Percentiles rank a stretch among this genome's conserved stretches.
phyloP scores from a whole-genome alignment of 2,888 invertebrate genomes.

The Rambutsinella grinnellia region DNA sequence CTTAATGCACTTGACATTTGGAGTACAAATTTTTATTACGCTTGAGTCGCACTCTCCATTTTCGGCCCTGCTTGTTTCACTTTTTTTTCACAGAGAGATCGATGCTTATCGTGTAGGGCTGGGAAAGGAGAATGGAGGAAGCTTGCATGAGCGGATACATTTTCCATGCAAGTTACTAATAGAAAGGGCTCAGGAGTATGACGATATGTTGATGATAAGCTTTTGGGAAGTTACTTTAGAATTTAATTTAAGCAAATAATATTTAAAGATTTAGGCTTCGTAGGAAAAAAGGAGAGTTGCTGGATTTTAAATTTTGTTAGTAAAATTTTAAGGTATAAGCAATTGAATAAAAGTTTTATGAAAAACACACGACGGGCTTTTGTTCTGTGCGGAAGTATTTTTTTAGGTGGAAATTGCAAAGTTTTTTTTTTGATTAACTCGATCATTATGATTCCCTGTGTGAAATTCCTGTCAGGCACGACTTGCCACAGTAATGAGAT shows the following conservation, averaged over 20 bases:
- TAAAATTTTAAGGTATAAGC: too few relatives aligned
- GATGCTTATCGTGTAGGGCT: neutral
- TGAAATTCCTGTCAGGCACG: conserved; percentile 50
- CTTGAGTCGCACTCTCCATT: neutral
- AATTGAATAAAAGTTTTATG: too few relatives aligned
- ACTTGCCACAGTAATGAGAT: conserved; percentile 37
- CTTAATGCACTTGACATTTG: neutral
- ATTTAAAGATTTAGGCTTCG: too few relatives aligned
- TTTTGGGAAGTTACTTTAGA: too few relatives aligned
- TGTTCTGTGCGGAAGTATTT: too few relatives aligned
- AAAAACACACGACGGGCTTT: too few relatives aligned
- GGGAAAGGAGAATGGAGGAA: conserved; percentile 18
- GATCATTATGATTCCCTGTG: too few relatives aligned
- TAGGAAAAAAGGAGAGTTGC: too few relatives aligned
- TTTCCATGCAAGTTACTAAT: conserved; percentile 44
- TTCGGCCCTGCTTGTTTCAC: too few relatives aligned
- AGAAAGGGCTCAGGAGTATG: conserved; percentile 25
- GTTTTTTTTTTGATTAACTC: too few relatives aligned
- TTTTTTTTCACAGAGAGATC: neutral
- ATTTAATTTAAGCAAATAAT: too few relatives aligned
- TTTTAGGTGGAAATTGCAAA: too few relatives aligned
- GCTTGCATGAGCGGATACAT: conserved; percentile 54
- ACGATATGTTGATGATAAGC: conserved; percentile 6
- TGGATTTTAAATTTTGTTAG: neutral
- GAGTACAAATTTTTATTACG: neutral